Evolutionary conservation across 2,888 invertebrate species (phyloP).

Genomic region (Trissoscelio sp.): DNA sequence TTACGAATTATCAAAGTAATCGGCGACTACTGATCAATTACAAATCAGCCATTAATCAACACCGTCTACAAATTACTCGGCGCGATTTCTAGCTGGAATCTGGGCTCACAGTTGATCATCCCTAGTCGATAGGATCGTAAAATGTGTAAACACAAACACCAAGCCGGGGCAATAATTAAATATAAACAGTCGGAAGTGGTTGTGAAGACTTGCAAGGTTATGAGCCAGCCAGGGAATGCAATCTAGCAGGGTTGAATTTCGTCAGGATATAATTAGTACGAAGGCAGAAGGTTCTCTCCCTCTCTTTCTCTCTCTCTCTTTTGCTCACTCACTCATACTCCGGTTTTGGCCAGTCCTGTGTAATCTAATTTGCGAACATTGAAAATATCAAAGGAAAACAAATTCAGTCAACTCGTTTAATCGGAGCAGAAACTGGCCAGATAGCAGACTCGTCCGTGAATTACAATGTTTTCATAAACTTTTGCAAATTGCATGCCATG

Average conservation of each 20-base stretch:
- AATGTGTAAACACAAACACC: conserved; percentile 43
- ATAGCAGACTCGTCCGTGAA: conserved; percentile 36
- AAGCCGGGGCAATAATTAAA: conserved; percentile 48
- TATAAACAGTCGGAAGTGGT: conserved; percentile 58
- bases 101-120: not conserved
- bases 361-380: conserved; percentile 72
- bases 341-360: conserved; percentile 22
- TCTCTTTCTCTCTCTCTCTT: too few species aligned
- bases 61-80: conserved; percentile 34
- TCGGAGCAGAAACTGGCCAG: conserved; percentile 41
- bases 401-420: conserved; percentile 49
- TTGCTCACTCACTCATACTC: too few species aligned
- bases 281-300: conserved; percentile 15
- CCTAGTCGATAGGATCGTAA: conserved; percentile 13
- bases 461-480: conserved; percentile 66
- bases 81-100: not conserved
- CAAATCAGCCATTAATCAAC: conserved; percentile 58
- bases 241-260: conserved; percentile 31
- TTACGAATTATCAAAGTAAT: conserved; percentile 58
- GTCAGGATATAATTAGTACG: conserved; percentile 67
- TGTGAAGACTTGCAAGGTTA: conserved; percentile 10
- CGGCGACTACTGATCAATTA: conserved; percentile 42
- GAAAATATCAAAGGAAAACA: conserved; percentile 72
- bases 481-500: conserved; percentile 50
- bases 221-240: conserved; percentile 11